phyloP scores from a whole-genome alignment of 23 tunicate genomes.

The Aplidium turbinatum region DNA sequence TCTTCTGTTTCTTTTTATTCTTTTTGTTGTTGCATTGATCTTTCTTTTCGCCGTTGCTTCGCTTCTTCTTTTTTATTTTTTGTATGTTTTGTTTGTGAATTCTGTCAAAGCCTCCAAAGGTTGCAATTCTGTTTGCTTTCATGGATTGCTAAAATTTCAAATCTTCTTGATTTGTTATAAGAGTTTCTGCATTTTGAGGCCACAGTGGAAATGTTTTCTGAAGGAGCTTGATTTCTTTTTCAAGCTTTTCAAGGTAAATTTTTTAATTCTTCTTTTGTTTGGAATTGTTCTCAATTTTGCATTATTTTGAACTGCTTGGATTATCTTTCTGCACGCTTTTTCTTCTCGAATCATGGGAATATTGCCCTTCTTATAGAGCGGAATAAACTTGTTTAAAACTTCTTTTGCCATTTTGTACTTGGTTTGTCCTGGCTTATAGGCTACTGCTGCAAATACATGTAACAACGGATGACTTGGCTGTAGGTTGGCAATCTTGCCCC shows the following conservation, averaged over 20 bases:
- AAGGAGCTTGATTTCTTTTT: conserved; percentile 8
- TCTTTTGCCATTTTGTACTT: conserved; percentile 11
- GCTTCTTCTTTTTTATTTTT: not conserved
- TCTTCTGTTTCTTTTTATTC: not conserved
- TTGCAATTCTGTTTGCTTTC: conserved; percentile 18
- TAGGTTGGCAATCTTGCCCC: conserved; percentile 15
- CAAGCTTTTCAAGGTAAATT: not conserved
- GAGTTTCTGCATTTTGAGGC: not conserved
- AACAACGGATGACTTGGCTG: not conserved
- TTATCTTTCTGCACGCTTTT: conserved; percentile 15
- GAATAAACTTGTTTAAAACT: conserved; percentile 6
- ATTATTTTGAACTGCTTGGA: conserved; percentile 13
- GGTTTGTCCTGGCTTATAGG: conserved; percentile 18
- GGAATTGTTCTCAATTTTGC: conserved; percentile 14
- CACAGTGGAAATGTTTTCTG: conserved; percentile 10
- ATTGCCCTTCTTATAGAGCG: conserved; percentile 5
- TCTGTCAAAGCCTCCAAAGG: conserved; percentile 15
- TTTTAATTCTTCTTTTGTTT: conserved; percentile 17
- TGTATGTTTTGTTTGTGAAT: conserved; percentile 6
- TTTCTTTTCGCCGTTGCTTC: not conserved
- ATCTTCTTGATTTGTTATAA: conserved; percentile 11
- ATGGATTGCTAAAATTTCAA: conserved; percentile 17
- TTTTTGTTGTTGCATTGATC: conserved; percentile 20
- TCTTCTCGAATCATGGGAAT: conserved; percentile 24
- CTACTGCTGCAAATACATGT: conserved; percentile 21